These are phyloP conservation scores for Anthoptus insignis DNA, from an alignment of 2,888 invertebrate genomes.

Conservation along the genomic window DNA sequence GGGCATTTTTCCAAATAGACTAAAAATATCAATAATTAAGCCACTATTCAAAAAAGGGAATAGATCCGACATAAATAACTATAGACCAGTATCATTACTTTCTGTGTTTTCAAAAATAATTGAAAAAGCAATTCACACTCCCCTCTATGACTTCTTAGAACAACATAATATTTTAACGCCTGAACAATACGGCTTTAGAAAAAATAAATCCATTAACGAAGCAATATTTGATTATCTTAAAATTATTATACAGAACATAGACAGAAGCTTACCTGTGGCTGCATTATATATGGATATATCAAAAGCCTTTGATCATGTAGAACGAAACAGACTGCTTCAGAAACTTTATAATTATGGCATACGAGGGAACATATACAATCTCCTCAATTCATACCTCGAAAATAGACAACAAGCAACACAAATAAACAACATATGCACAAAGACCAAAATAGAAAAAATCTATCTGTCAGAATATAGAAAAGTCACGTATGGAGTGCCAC, in stretches of 20 bases:
- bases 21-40: neutral
- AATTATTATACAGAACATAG: neutral
- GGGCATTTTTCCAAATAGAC: neutral
- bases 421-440: neutral
- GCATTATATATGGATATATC: neutral
- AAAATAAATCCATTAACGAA: neutral
- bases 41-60: too few relatives aligned
- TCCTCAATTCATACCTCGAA: neutral
- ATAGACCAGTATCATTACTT: constrained; percentile 1
- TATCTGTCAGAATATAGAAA: neutral
- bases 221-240: neutral
- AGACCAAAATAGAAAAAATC: neutral
- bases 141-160: constrained; percentile 6
- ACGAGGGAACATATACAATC: neutral
- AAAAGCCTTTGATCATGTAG: neutral
- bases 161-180: neutral
- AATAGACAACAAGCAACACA: neutral
- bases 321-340: neutral
- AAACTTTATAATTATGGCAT: neutral
- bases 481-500: neutral
- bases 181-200: neutral
- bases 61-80: neutral
- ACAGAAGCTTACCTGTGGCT: neutral
- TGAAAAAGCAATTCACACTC: constrained; percentile 5
- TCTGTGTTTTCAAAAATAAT: constrained; percentile 5